Base-by-base conservation (phyloP, 2,888 invertebrate species). In the Thelaira solivaga region DNA sequence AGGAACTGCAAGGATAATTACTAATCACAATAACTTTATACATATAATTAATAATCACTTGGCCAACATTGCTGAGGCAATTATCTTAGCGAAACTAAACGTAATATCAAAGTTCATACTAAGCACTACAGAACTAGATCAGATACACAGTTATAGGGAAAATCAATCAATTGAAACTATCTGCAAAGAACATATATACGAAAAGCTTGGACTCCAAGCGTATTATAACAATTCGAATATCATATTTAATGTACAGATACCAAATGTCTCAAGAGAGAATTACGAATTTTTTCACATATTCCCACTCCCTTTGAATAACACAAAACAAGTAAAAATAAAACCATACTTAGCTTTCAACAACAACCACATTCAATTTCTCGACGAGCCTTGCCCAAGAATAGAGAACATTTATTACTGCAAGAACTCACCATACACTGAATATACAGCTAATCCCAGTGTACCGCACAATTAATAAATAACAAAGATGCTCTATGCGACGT, bases 31-130 rank as follows among this genome's bases (percentile, higher is more conserved):
- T 1, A 67, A 55, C 11, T 34, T 67, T 16, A 55, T 64, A 16
- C 64, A 51, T 20, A 64, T 64, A 13, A 51, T 64, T 10, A 20
- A 51, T 26, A 57, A 36, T n/a, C 64, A 80, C 13, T 31, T 80
- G 11, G 55, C n/a, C 6, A 36, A 65, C 11, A 69, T 80, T 45
- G 71, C 71, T 2, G 77, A 75, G 34, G 53, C 62, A 5, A 62
- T 77, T 5, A 20, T 77, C 13, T 47, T 75, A 7, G 67, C 75
- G 8, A 62, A 77, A 53, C 20, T 80, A 57, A 75, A 72, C 36
- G 62, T 77, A 7, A 80, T 77, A 7, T 65, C 80, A 0, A 80
- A 77, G 51, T 71, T 77, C 29, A 69, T 80, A 24, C 24, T 76
- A 29, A 65, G 39, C 29, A 51, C 16, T 31, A 51, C 4, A n/a